These are phyloP conservation scores for Trigoniulus corallinus DNA, from an alignment of 1,140 invertebrate genomes.

Conservation along the genomic window DNA sequence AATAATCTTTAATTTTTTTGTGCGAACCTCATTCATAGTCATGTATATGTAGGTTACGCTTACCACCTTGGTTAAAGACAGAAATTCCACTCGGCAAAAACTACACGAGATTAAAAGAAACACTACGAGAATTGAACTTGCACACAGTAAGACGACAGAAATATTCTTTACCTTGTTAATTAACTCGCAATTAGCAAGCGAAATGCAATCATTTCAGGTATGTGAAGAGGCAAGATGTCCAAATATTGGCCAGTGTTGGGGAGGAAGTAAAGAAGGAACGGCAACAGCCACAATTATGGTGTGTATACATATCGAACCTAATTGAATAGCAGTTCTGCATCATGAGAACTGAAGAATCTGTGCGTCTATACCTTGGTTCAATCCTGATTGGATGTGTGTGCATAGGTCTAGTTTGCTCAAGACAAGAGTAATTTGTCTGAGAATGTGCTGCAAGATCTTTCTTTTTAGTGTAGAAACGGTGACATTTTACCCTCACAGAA, in stretches of 20 bases:
- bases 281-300: constrained; percentile 46
- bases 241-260: constrained; percentile 99
- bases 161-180: not conserved
- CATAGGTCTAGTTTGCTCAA: too few relatives aligned
- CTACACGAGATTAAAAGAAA: constrained; percentile 67
- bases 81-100: constrained; percentile 79
- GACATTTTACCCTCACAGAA: too few relatives aligned
- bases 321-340: too few relatives aligned
- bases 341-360: too few relatives aligned
- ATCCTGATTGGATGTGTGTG: too few relatives aligned
- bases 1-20: not conserved
- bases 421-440: too few relatives aligned
- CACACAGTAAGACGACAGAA: constrained; percentile 49
- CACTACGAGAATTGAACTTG: constrained; percentile 71
- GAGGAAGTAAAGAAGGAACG: constrained; percentile 38
- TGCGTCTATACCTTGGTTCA: too few relatives aligned
- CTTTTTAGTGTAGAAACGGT: too few relatives aligned
- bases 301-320: constrained; percentile 7
- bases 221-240: constrained; percentile 98
- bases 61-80: constrained; percentile 95
- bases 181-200: too few relatives aligned
- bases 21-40: not conserved
- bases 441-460: too few relatives aligned
- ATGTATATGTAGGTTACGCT: constrained; percentile 44
- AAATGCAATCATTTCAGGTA: constrained; percentile 30